phyloP scores from a whole-genome alignment of 2,797 vertebrate species.

The Lutjanus campechanus region DNA sequence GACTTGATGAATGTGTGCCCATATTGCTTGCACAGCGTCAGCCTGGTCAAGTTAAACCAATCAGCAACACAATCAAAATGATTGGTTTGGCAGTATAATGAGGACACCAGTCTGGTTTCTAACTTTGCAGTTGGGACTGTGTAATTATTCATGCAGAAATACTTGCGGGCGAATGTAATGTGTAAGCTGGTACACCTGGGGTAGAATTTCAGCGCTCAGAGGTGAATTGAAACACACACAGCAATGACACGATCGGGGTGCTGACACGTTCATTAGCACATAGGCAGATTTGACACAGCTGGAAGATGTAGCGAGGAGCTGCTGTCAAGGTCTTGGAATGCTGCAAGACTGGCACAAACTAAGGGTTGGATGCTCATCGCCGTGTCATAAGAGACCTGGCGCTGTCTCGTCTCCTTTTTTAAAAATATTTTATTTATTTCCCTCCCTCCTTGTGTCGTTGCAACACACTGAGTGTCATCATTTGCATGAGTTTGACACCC shows the following conservation, averaged over 20 bases:
- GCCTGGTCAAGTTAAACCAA: constrained; percentile 42
- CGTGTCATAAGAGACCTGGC: constrained; percentile 84
- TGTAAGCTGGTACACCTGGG: constrained; percentile 77
- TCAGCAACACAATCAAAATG: constrained; percentile 44
- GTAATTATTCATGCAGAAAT: constrained; percentile 76
- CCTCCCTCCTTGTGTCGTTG: constrained; percentile 79
- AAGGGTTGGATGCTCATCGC: constrained; percentile 84
- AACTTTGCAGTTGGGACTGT: constrained; percentile 44
- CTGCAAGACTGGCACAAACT: constrained; percentile 85
- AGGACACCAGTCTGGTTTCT: constrained; percentile 45
- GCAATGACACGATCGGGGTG: constrained; percentile 81
- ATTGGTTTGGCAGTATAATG: constrained; percentile 48
- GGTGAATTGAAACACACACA: constrained; percentile 84
- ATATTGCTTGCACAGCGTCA: constrained; percentile 5
- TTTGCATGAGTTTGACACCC: constrained; percentile 84
- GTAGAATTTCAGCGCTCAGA: constrained; percentile 74
- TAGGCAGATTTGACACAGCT: constrained; percentile 84
- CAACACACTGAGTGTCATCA: constrained; percentile 85
- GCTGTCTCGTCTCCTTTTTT: constrained; percentile 81
- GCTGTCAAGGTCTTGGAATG: constrained; percentile 87
- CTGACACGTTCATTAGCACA: constrained; percentile 85
- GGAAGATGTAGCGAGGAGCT: constrained; percentile 82
- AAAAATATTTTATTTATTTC: constrained; percentile 82
- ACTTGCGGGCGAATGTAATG: constrained; percentile 69
- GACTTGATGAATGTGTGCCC: constrained; percentile 32